Evolutionary conservation across 1,140 invertebrate genomes (phyloP), one percentile per base, ranked within the genome.

Genomic region (Dendroctonus valens): DNA sequence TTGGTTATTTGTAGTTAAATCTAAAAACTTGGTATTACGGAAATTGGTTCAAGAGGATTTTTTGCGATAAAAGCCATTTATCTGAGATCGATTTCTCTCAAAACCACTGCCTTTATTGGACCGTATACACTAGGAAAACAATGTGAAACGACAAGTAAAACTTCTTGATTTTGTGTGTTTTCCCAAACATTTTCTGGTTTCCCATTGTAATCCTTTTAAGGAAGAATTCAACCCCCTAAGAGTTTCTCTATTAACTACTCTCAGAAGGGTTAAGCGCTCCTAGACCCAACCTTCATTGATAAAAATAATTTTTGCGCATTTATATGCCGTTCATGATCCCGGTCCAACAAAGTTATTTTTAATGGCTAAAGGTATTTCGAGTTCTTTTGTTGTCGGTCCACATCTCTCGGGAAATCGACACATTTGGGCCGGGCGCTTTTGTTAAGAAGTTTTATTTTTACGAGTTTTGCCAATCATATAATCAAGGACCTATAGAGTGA

Each of bases 361-460:
- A 55, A 55, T 55, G 53, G 41, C 37, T 11, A 41, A 49, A 48
- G 46, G 58, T 59, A 49, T 59, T 59, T 59, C 7, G 9, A 48
- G 42, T 38, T n/a, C 58, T 48, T 59, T 59, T 49, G 58, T 59
- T 59, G 42, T 42, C 42, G 26, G 42, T 37, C 46, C 15, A 37
- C 42, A n/a, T 38, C 58, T n/a, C 58, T 39, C 2, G 58, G 58
- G 58, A 59, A 59, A 59, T 59, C 58, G 58, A 49, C 58, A 59
- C 58, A 59, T 59, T 59, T 15, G 26, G 44, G 7, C 58, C 44
- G 15, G 38, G 42, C 42, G 6, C 44, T 15, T 41, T 59, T 59
- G 58, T 59, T 59, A 59, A 59, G 58, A 49, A 59, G 44, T 59
- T 59, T 49, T 46, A 59, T 59, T 59, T 59, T 59, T 59, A 59